These are phyloP conservation scores for Drosophila asahinai DNA, from an alignment of 1,140 invertebrate species.

Conservation along the genomic window DNA sequence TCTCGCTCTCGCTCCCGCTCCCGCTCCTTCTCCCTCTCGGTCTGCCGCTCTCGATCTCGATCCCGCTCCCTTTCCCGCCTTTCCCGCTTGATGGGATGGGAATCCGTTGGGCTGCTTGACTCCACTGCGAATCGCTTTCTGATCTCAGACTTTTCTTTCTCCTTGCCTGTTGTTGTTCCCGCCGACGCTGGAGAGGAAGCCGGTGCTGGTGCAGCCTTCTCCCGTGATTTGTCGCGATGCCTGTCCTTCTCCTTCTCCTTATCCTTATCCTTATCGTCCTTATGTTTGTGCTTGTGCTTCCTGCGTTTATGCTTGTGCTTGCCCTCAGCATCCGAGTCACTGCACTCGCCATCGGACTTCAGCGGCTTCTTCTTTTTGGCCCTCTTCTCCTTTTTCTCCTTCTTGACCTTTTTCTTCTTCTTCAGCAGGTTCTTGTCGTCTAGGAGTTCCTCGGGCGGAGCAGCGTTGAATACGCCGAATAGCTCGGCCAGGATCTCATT, in stretches of 20 bases:
- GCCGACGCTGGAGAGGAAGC: too few species aligned
- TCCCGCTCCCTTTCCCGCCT: constrained; percentile 16
- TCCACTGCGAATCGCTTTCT: constrained; percentile 35
- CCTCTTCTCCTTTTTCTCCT: constrained; percentile 86
- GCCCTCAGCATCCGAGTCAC: constrained; percentile 85
- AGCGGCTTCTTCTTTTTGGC: constrained; percentile 86
- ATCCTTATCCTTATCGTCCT: constrained; percentile 68
- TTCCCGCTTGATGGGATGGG: constrained; percentile 44
- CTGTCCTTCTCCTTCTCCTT: constrained; percentile 30
- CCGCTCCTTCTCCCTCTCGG: constrained; percentile 7
- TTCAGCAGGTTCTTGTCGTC: constrained; percentile 77
- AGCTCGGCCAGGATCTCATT: constrained; percentile 92
- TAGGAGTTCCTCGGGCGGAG: constrained; percentile 86
- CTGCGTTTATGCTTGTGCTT: constrained; percentile 66
- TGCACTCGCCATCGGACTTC: constrained; percentile 86
- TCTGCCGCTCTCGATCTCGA: constrained; percentile 12
- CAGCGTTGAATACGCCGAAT: constrained; percentile 88
- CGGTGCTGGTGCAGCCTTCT: constrained; percentile 12
- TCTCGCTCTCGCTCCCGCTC: not conserved
- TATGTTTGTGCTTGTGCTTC: constrained; percentile 85
- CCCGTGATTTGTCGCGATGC: constrained; percentile 48
- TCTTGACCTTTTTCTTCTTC: constrained; percentile 85
- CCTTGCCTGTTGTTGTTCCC: constrained; percentile 13
- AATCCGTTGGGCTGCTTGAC: not conserved
- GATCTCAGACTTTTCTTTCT: constrained; percentile 49